Conservation (phyloP, 2,888 invertebrate genomes). For the Tetragonisca angustula region DNA sequence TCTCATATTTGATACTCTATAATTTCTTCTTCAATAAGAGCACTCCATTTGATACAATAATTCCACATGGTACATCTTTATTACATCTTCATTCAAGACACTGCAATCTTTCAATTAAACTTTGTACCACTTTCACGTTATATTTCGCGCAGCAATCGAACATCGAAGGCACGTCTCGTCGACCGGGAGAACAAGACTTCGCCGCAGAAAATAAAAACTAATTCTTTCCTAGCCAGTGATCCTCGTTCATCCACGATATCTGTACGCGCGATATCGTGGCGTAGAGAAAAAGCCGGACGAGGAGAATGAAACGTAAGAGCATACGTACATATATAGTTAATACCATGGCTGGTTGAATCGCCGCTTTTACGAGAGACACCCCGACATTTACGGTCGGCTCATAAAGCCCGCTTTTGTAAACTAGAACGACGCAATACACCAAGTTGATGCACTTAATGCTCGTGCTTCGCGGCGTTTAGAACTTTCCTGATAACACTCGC, state of each 20-base stretch:
- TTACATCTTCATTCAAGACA: neutral
- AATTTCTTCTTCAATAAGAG: neutral
- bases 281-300: neutral
- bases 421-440: conserved; percentile 52
- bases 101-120: neutral
- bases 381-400: conserved; percentile 45
- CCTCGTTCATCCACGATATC: neutral
- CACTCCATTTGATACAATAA: neutral
- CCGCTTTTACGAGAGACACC: conserved; percentile 54
- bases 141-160: too few species aligned
- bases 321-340: conserved; percentile 19
- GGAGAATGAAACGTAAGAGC: conserved; percentile 3
- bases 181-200: neutral
- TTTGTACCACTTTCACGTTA: neutral
- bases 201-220: neutral
- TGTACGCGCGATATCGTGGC: too few species aligned
- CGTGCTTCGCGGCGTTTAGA: conserved; percentile 50
- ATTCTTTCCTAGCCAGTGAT: neutral
- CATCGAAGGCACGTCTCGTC: too few species aligned
- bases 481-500: conserved; percentile 55
- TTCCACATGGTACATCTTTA: neutral
- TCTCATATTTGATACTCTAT: neutral
- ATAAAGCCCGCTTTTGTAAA: conserved; percentile 58
- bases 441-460: conserved; percentile 58
- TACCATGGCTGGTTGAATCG: conserved; percentile 32